phyloP scores from a whole-genome alignment of 2,888 invertebrate species.

The Hoplodrina blanda region DNA sequence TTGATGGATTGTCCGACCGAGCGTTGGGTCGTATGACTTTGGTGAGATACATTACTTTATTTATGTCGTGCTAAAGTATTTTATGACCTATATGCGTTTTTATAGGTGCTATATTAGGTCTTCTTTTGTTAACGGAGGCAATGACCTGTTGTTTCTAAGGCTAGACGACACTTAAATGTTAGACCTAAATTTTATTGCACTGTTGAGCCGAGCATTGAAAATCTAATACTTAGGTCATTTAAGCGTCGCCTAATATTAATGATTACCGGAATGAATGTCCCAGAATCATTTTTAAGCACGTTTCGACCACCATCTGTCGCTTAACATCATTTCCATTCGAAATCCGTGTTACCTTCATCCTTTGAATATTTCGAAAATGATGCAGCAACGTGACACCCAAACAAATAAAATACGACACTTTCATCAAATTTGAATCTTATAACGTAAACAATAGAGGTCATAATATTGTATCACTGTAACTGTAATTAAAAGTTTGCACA shows the following conservation, averaged over 20 bases:
- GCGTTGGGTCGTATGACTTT: conserved; percentile 38
- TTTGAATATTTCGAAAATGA: conserved; percentile 57
- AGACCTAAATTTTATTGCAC: no score
- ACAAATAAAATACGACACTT: conserved; percentile 48
- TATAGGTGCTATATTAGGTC: conserved; percentile 9
- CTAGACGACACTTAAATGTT: no score
- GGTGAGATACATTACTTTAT: conserved; percentile 35
- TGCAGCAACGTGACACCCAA: conserved; percentile 61
- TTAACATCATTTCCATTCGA: conserved; percentile 29
- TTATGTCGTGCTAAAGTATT: conserved; percentile 29
- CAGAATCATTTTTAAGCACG: conserved; percentile 11
- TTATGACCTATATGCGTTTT: conserved; percentile 10
- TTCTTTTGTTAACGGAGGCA: neutral
- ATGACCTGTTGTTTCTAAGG: neutral
- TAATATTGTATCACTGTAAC: conserved; percentile 38
- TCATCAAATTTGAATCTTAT: conserved; percentile 44
- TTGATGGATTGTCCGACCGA: conserved; percentile 53
- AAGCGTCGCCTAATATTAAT: no score
- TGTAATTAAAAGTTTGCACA: conserved; percentile 63
- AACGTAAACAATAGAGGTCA: conserved; percentile 34
- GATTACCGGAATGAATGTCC: neutral
- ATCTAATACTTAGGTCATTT: no score
- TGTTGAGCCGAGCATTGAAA: no score
- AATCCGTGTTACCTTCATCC: conserved; percentile 39
- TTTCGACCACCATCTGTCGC: conserved; percentile 29